These are phyloP conservation scores for Falco berigora DNA, from an alignment of 2,797 vertebrate genomes.

Conservation along the genomic window DNA sequence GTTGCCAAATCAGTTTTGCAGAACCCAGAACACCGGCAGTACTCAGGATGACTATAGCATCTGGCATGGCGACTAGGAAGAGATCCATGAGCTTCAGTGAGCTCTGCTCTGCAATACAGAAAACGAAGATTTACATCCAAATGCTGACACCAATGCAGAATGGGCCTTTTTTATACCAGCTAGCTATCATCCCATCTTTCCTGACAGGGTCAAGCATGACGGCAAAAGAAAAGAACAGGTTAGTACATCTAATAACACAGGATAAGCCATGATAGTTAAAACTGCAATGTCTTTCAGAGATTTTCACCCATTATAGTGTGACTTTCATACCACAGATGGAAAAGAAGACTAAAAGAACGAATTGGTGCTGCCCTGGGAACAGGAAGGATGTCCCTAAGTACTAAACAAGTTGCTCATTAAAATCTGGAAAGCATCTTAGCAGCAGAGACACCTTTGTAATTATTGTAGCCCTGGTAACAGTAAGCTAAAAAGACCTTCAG, in stretches of 20 bases:
- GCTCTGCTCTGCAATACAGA: not conserved
- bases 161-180: not conserved
- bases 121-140: not conserved
- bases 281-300: not conserved
- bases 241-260: not conserved
- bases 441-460: not conserved
- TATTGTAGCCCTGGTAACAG: not conserved
- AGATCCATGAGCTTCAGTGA: not conserved
- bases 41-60: not conserved
- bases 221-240: not conserved
- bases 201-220: not conserved
- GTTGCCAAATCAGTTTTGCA: slow-evolving; percentile 34
- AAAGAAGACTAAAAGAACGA: not conserved
- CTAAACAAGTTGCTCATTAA: not conserved
- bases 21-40: not conserved
- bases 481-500: not conserved
- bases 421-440: not conserved
- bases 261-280: not conserved
- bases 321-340: not conserved
- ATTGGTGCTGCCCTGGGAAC: not conserved
- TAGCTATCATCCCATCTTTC: not conserved
- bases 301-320: not conserved
- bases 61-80: not conserved
- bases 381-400: not conserved
- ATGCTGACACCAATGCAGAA: not conserved